A percentile compares a stretch with the other conserved stretches of the same genome.
These are phyloP conservation scores for Chloropsis cyanopogon DNA, from an alignment of 2,113 vertebrate species.

Conservation along the genomic window DNA sequence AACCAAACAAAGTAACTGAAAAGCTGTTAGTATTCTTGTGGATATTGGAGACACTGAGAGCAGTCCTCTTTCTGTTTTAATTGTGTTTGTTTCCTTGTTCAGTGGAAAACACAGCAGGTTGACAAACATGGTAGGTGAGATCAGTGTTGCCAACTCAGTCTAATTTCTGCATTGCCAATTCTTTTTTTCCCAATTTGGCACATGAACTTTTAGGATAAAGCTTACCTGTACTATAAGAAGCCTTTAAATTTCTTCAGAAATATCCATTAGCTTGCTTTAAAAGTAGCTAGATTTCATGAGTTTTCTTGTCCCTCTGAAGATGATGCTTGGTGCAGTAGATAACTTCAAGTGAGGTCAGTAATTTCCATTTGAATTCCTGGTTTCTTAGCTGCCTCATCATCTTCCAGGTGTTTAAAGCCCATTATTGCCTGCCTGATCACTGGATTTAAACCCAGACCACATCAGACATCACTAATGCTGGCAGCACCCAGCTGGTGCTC, in stretches of 20 bases:
- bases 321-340: not conserved
- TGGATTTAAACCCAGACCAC: not conserved
- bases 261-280: not conserved
- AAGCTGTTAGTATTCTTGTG: not conserved
- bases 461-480: not conserved
- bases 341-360: not conserved
- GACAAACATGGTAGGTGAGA: not conserved
- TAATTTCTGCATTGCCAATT: not conserved
- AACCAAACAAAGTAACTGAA: not conserved
- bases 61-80: not conserved
- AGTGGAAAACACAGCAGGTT: not conserved
- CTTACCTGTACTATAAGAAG: not conserved
- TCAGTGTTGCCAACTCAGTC: not conserved
- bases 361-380: not conserved
- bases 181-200: not conserved
- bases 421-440: not conserved
- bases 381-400: not conserved
- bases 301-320: not conserved
- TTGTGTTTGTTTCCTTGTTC: not conserved
- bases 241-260: not conserved
- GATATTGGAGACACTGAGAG: not conserved
- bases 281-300: not conserved
- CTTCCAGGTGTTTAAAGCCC: not conserved
- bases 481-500: not conserved
- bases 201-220: not conserved